phyloP scores from a whole-genome alignment of 2,113 vertebrate genomes.

The Cebus imitator region DNA sequence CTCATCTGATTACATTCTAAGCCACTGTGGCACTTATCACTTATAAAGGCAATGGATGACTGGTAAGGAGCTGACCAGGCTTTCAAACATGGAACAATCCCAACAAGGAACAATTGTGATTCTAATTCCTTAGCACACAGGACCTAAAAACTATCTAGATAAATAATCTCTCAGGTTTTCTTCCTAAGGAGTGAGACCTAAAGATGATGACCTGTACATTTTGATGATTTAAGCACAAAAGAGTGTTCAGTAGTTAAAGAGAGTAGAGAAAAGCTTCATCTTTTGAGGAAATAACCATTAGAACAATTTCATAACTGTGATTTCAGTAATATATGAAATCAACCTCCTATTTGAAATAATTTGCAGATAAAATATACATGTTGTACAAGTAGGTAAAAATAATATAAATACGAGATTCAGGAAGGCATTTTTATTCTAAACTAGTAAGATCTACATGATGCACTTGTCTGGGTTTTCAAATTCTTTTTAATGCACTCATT shows the following conservation, averaged over 20 bases:
- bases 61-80: background rate
- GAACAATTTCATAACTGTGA: background rate
- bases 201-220: background rate
- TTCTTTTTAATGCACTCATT: background rate
- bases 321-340: constrained; percentile 13
- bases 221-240: background rate
- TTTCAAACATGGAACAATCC: background rate
- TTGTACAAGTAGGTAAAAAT: background rate
- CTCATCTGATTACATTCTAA: background rate
- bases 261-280: background rate
- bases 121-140: background rate
- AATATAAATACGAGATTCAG: background rate
- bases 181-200: background rate
- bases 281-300: background rate
- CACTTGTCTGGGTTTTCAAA: background rate
- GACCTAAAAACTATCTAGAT: background rate
- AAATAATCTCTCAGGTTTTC: background rate
- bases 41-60: background rate
- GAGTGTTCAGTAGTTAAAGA: background rate
- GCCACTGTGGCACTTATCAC: background rate
- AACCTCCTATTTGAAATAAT: background rate
- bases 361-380: background rate
- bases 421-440: background rate
- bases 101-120: background rate
- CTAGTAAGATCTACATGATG: background rate